Base-by-base conservation (phyloP, 1,140 invertebrate genomes). In the Neodiprion virginianus region DNA sequence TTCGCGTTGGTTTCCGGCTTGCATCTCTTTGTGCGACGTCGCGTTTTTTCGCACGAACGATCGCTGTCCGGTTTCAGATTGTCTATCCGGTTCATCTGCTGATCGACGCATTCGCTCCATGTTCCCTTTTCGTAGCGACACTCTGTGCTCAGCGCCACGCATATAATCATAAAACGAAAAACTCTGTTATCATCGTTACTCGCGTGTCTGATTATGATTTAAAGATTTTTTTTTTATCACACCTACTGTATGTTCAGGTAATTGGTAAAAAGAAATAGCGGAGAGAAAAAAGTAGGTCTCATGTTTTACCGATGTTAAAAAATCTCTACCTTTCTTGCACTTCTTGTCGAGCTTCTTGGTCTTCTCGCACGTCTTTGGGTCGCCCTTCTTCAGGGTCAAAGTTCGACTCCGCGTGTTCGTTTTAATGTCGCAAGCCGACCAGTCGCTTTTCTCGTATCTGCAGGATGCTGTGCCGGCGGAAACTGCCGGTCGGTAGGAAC, bases 311-410 rank as follows among this genome's bases (percentile, higher is more conserved):
- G 78, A 61, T 61, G 53, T 61, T 17, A 8, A 61, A 61, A 61
- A 66, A 79, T 75, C 47, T 79, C 74, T 91, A 95, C 95, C 94
- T 92, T 95, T 96, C 89, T 96, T 96, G 90, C 96, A 97, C 81
- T 96, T 96, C 89, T 96, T 96, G 85, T 95, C 92, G 78, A 96
- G 95, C n/a, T 92, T 95, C 88, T 96, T 96, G 48, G 93, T 94
- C 74, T 91, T 91, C 82, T 96, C 94, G 86, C 96, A 97, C 69
- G 89, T 90, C 66, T 90, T 85, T 48, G 91, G 91, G 83, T 95
- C 94, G 47, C 95, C 94, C 84, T 95, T 95, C 87, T 96, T 96
- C 78, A 97, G 89, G 53, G 92, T 96, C 76, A 96, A 88, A 48
- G 93, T 95, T 77, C 95, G 90, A 17, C 93, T 93, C 78, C 95